phyloP scores from a whole-genome alignment of 2,113 vertebrate species.

The Corythoichthys intestinalis region DNA sequence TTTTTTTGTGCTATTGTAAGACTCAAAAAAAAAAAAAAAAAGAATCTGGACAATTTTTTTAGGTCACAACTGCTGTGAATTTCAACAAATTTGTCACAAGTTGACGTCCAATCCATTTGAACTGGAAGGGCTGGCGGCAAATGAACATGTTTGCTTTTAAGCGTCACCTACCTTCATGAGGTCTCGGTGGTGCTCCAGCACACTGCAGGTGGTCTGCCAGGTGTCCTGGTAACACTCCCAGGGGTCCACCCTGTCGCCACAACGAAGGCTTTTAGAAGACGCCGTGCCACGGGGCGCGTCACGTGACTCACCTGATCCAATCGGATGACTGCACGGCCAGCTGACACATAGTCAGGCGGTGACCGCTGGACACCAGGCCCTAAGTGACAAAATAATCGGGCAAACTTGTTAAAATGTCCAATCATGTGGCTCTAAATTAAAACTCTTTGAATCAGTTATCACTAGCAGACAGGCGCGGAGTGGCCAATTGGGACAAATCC shows the following conservation, averaged over 20 bases:
- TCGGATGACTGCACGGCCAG: constrained; percentile 94
- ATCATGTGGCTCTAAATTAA: too few species aligned
- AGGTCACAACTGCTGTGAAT: too few species aligned
- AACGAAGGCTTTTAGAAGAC: not conserved
- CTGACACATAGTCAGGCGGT: constrained; percentile 97
- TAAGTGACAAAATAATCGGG: constrained; percentile 46
- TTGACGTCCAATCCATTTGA: too few species aligned
- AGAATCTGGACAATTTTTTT: too few species aligned
- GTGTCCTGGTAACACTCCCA: constrained; percentile 99
- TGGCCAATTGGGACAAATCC: too few species aligned
- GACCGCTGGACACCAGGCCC: constrained; percentile 92
- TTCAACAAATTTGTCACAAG: too few species aligned
- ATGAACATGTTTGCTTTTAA: too few species aligned
- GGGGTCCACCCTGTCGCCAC: constrained; percentile 85
- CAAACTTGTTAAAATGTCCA: not conserved
- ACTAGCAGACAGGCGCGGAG: too few species aligned
- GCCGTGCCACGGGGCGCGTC: not conserved
- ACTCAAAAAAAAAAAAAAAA: too few species aligned
- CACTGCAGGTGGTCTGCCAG: constrained; percentile 96
- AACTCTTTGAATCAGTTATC: too few species aligned
- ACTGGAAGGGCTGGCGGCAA: too few species aligned
- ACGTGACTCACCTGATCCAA: constrained; percentile 90
- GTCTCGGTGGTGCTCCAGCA: constrained; percentile 94
- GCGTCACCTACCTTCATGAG: constrained; percentile 88
- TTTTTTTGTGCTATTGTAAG: too few species aligned